Evolutionary conservation across 2,888 invertebrate species (phyloP), one percentile per base, ranked within the genome.

Genomic region (Cremastinae sp.): DNA sequence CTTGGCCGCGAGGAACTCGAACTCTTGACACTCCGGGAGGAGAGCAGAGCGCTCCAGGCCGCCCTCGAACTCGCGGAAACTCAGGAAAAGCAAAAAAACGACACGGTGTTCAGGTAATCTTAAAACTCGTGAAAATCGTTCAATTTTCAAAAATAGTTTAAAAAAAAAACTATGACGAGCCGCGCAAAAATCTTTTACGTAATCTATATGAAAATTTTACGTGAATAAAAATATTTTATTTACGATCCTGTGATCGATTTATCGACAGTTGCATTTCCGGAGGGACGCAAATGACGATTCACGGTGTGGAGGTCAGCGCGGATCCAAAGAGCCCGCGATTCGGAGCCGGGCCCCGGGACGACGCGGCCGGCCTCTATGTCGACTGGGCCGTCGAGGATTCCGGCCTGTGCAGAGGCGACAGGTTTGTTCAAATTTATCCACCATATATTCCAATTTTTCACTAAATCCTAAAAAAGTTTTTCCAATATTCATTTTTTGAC

Each of bases 1-100:
- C 91, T 96, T 80, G 97, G 97, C 0, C 92, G 96, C 53, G 97
- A 97, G 90, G 97, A 97, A 90, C 90, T 97, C 80, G 96, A 96
- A 90, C 92, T 97, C 85, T 90, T 96, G 80, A 95, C 96, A 54
- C 92, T 97, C 82, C 92, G 95, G 79, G 96, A 97, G 91, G 96
- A 97, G 90, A 94, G 94, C 69, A 92, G 96, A 70, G 94, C 95
- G 59, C 92, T 97, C 16, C 94, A 94, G 85, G 91, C 94, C n/a
- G 93, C 94, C 74, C 91, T 97, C 76, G 95, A 96, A 84, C 87
- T 90, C 86, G 86, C 93, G 84, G 88, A 91, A 85, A 86, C 89
- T 66, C 90, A 92, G 87, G 88, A 91, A 85, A 80, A 91, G 88
- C 85, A 92, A 87, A 82, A 90, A 87, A 86, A 90, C 84, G 89